Percentiles rank a stretch among this genome's conserved stretches.
These are phyloP conservation scores for Acronicta alni DNA, from an alignment of 2,888 invertebrate species.

Conservation along the genomic window DNA sequence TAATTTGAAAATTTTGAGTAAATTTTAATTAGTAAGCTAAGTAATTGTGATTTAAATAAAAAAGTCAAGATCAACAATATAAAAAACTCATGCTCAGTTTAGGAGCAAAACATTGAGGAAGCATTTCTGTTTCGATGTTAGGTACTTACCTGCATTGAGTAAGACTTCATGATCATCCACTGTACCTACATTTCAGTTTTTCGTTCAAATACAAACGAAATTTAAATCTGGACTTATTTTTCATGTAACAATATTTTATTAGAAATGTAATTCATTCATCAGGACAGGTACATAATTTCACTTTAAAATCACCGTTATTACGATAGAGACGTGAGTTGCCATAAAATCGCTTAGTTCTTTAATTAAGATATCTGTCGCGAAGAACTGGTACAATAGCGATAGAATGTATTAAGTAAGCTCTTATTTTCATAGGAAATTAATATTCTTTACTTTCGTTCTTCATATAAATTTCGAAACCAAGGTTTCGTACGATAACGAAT, in stretches of 20 bases:
- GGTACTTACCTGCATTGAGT: slow-evolving; percentile 15
- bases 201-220: slow-evolving; percentile 5
- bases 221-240: slow-evolving; percentile 8
- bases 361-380: slow-evolving; percentile 48
- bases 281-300: slow-evolving; percentile 25
- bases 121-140: slow-evolving; percentile 4
- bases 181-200: slow-evolving; percentile 4
- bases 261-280: slow-evolving; percentile 14
- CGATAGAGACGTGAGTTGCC: slow-evolving; percentile 49
- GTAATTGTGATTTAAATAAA: slow-evolving; percentile 15
- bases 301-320: slow-evolving; percentile 22
- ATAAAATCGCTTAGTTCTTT: slow-evolving; percentile 55
- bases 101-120: slow-evolving; percentile 12
- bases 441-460: slow-evolving; percentile 31
- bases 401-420: slow-evolving; percentile 46
- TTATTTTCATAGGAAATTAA: slow-evolving; percentile 16
- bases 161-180: slow-evolving; percentile 7
- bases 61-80: neutral
- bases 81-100: slow-evolving; percentile 10
- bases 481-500: slow-evolving; percentile 52
- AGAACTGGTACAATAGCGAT: slow-evolving; percentile 51
- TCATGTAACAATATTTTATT: slow-evolving; percentile 20
- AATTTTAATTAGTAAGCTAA: slow-evolving; percentile 11
- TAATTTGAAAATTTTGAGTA: slow-evolving; percentile 19
- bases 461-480: slow-evolving; percentile 41